A percentile compares a stretch with the other conserved stretches of the same genome.
Evolutionary conservation across 2,797 vertebrate genomes (phyloP).

Genomic region (Allobates femoralis): DNA sequence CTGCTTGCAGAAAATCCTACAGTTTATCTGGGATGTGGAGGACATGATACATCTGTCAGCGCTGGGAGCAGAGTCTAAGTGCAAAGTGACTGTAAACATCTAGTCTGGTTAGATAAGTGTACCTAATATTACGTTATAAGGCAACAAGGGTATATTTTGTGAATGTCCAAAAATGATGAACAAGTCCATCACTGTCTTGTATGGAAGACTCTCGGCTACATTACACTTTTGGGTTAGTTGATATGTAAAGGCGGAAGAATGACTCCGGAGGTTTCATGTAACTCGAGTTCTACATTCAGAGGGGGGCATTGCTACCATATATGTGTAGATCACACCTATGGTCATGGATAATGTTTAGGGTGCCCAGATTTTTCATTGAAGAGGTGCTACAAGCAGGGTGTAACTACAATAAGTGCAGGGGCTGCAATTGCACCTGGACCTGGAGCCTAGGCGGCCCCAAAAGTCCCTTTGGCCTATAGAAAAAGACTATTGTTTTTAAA

Average conservation of each 20-base stretch:
- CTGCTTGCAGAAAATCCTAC: constrained; percentile 6
- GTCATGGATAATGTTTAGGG: background rate
- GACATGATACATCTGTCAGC: constrained; percentile 44
- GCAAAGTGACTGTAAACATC: background rate
- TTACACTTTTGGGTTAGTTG: background rate
- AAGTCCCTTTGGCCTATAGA: no score
- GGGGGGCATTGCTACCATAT: background rate
- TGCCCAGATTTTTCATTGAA: background rate
- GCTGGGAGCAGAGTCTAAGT: background rate
- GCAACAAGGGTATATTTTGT: no score
- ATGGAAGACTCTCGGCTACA: background rate
- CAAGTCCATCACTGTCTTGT: background rate
- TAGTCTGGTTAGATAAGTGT: background rate
- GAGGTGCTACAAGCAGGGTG: no score
- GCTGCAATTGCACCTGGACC: no score
- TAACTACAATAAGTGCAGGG: no score
- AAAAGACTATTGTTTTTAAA: no score
- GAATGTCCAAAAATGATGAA: background rate
- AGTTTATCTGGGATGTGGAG: constrained; percentile 4
- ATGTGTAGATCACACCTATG: background rate
- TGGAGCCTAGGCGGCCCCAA: no score
- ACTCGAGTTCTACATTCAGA: background rate
- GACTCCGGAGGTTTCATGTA: background rate
- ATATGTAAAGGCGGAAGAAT: background rate
- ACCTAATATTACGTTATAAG: background rate